Evolutionary conservation across 2,888 invertebrate species (phyloP).

Genomic region (Rapana venosa): DNA sequence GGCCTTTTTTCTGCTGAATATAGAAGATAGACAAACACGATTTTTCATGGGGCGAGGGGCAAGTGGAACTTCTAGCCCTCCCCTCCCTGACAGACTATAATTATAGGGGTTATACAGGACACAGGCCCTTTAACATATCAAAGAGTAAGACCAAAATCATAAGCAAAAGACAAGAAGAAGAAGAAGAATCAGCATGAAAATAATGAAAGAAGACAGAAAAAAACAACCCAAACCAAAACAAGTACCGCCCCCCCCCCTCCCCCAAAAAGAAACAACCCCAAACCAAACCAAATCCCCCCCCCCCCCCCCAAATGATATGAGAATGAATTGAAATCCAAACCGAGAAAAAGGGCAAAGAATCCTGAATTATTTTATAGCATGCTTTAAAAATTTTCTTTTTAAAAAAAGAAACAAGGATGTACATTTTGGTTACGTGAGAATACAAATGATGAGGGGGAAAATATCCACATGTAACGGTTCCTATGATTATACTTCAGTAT

Average conservation of each 20-base stretch:
- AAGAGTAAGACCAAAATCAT: not conserved
- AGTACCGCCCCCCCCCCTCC: too few relatives aligned
- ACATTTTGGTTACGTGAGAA: too few relatives aligned
- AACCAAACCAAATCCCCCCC: too few relatives aligned
- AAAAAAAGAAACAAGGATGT: too few relatives aligned
- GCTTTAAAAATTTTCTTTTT: too few relatives aligned
- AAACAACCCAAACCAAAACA: too few relatives aligned
- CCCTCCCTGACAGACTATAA: not conserved
- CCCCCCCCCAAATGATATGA: not conserved
- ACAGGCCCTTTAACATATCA: not conserved
- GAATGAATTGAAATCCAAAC: too few relatives aligned
- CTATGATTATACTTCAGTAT: too few relatives aligned
- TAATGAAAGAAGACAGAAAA: not conserved
- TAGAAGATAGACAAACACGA: conserved; percentile 27
- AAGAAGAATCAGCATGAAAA: not conserved
- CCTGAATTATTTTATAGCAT: not conserved
- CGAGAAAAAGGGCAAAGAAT: not conserved
- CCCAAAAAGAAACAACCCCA: too few relatives aligned
- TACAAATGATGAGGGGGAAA: too few relatives aligned
- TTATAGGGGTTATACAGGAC: not conserved
- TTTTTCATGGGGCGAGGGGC: not conserved
- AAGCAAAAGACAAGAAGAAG: not conserved
- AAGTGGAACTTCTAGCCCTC: not conserved
- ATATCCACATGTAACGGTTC: too few relatives aligned
- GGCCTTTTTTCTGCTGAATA: conserved; percentile 39